Evolutionary conservation across 2,888 invertebrate genomes (phyloP), one percentile per base, ranked within the genome.

Genomic region (Bembecia ichneumoniformis): DNA sequence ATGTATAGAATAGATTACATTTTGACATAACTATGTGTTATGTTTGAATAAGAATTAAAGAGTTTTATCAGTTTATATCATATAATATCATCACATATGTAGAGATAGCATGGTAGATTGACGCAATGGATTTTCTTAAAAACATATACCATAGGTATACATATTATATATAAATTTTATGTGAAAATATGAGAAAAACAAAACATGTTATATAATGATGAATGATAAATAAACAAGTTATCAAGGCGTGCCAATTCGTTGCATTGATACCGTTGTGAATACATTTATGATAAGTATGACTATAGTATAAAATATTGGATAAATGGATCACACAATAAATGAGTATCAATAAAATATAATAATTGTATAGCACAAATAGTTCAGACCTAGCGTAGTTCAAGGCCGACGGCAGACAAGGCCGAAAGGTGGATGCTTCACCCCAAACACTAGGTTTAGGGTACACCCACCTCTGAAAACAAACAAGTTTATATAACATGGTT

Each of bases 391-490:
- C 74, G 69, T 73, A 62, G 66, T 69, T 28, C 28, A 28, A 28
- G 28, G 67, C 65, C 66, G 67, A 58, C 59, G 60, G 69, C 66
- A 58, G 69, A 63, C 71, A 74, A 73, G 60, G 66, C 56, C 66
- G 44, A 11, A 62, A 63, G 63, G 67, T 64, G 68, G 66, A 58
- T 54, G 62, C 61, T 69, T 67, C 71, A 69, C 70, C 72, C 71
- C 66, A 71, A 66, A 64, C 67, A 68, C 57, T 60, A 47, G 40
- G 35, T 16, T 70, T 66, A 72, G 70, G 68, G 68, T 67, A 64
- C 68, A 68, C 58, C 68, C 65, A 69, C 64, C 68, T 63, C 68
- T 73, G 72, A 68, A 72, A 74, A 71, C 57, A 59, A 74, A 28
- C 28, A 28, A 28, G 9, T 28, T 7, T 9, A 28, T 28, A 28